Evolutionary conservation across 2,888 invertebrate genomes (phyloP), one percentile per base, ranked within the genome.

Genomic region (Plagodis dolabraria): DNA sequence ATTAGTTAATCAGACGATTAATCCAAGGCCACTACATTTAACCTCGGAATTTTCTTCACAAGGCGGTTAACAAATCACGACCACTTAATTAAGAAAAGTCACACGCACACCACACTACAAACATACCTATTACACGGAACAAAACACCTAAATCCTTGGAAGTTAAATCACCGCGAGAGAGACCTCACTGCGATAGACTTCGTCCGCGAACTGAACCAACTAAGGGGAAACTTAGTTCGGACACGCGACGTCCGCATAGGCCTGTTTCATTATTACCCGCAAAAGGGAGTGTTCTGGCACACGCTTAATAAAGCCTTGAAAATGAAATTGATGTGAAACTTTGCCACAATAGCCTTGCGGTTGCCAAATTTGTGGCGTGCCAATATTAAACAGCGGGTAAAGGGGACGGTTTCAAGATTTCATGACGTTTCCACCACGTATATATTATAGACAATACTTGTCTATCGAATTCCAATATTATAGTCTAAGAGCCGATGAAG

Each of bases 191-290:
- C 12, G 53, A 45, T 44, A 50, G 53, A 57, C 47, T 57, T 33
- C n/a, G 49, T 53, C 57, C 51, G 57, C 55, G 33, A 55, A 65
- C 58, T 58, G 54, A 55, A 59, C 43, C 47, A 50, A 11, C 22
- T 12, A 53, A 45, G 44, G 53, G 53, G 46, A 53, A 57, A 56
- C 52, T 56, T 48, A 4, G 33, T 10, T 11, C 34, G 33, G 12
- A 8, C 64, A 64, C 64, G 62, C 65, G 56, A 62, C 38, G 36
- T 36, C 33, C 36, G 45, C 51, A 53, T 40, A 52, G 42, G 46
- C 52, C 51, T 6, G 49, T 44, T 33, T 45, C 44, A 57, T 57
- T 34, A 47, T n/a, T 49, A 9, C 11, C 50, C 45, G 45, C 47
- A 22, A 45, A 58, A 51, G 59, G 44, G 55, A 52, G 55, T 51